Evolutionary conservation across 2,113 vertebrate species (phyloP).

Genomic region (Channa argus): DNA sequence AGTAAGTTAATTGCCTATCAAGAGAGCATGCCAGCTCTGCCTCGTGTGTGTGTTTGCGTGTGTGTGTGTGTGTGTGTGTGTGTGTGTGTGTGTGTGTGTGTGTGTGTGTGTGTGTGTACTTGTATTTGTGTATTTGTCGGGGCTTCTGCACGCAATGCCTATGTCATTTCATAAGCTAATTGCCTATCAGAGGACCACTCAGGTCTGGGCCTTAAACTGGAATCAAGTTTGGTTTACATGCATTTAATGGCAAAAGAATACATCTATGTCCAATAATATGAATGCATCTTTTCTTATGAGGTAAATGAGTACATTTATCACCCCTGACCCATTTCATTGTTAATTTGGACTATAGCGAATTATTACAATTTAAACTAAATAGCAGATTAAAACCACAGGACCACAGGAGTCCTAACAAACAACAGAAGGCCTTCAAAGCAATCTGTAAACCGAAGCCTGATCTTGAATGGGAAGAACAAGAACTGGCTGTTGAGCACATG

Average conservation of each 20-base stretch:
- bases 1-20: constrained; percentile 82
- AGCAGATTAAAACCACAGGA: too few relatives aligned
- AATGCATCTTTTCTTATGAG: background rate
- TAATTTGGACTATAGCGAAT: too few relatives aligned
- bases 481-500: too few relatives aligned
- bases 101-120: constrained; percentile 22
- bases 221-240: constrained; percentile 16
- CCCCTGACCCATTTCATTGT: too few relatives aligned
- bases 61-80: constrained; percentile 36
- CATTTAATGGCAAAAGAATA: constrained; percentile 15
- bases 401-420: too few relatives aligned
- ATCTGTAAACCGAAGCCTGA: too few relatives aligned
- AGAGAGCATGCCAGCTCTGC: constrained; percentile 73
- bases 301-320: too few relatives aligned
- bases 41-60: constrained; percentile 36
- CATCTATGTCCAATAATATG: constrained; percentile 8
- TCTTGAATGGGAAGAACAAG: too few relatives aligned
- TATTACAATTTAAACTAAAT: too few relatives aligned
- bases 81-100: constrained; percentile 25
- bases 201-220: constrained; percentile 52
- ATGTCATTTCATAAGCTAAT: constrained; percentile 63
- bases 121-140: constrained; percentile 47
- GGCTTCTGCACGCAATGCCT: constrained; percentile 26
- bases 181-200: constrained; percentile 61
- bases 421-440: too few relatives aligned